Evolutionary conservation across 2,797 vertebrate genomes (phyloP), one percentile per base, ranked within the genome.

Genomic region (Enteromius treurensis): DNA sequence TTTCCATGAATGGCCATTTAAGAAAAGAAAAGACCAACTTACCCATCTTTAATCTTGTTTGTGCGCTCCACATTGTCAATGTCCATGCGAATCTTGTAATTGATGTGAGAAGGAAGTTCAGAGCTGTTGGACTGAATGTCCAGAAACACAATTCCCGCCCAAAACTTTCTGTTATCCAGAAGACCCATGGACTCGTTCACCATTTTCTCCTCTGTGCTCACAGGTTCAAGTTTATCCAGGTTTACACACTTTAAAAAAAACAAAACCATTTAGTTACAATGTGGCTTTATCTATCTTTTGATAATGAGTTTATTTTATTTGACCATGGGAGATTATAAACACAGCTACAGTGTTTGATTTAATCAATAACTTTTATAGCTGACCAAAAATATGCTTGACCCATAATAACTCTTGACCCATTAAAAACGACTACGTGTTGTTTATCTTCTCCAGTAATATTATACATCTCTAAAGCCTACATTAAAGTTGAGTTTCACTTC

Each of bases 51-150:
- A 85, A 99, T 98, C 91, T 99, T 99, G 91, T 99, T 99, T 0
- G 98, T 99, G 89, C 98, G 95, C 90, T 99, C 98, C 86, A 99
- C 98, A 0, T 97, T 99, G 90, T 99, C 98, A 0, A 99, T 99
- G 90, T 99, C 98, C 98, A 99, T 99, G 73, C 98, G 96, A 87
- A 99, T 99, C 92, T 99, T 99, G 89, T 98, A 99, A 89, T 97
- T 97, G 88, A 99, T 94, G 0, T 99, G 98, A 0, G 91, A 91
- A 9, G 98, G 98, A 79, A 99, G 92, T 45, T 96, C 94, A 0
- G 89, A 81, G 55, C 95, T 96, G 88, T 92, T 92, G 23, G 93
- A 89, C 21, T 84, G 13, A 2, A 98, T 90, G 88, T 96, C 96
- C 0, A 96, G 94, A 85, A 99, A 99, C 84, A 99, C 98, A 0